Percentiles rank a stretch among this genome's conserved stretches.
Evolutionary conservation across 2,888 invertebrate genomes (phyloP).

Genomic region (Microplitis manilae): DNA sequence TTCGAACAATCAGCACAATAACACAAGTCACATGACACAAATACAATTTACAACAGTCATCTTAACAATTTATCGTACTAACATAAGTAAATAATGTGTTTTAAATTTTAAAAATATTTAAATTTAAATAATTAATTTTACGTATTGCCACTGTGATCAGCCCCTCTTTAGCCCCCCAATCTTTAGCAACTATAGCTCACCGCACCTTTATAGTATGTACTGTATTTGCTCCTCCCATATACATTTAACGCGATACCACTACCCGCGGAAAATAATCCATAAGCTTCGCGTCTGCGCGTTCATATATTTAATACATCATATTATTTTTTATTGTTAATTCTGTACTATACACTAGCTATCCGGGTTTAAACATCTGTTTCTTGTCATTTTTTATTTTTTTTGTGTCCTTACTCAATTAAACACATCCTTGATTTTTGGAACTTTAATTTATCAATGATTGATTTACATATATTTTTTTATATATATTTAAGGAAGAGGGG

Average conservation of each 20-base stretch:
- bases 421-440: no score
- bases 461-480: no score
- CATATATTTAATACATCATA: background rate
- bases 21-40: constrained; percentile 54
- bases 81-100: background rate
- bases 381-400: no score
- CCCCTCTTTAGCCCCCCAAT: constrained; percentile 34
- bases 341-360: no score
- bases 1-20: constrained; percentile 34
- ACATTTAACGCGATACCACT: constrained; percentile 44
- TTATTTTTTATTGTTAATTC: no score
- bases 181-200: constrained; percentile 39
- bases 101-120: background rate
- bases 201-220: constrained; percentile 39
- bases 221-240: constrained; percentile 44
- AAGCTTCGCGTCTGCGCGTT: constrained; percentile 68
- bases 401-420: no score
- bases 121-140: background rate
- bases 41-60: constrained; percentile 48
- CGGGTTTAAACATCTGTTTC: no score
- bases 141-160: constrained; percentile 9
- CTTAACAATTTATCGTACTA: constrained; percentile 43
- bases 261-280: constrained; percentile 67
- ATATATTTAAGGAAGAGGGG: no score
- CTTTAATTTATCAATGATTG: no score